A percentile compares a stretch with the other conserved stretches of the same genome.
These are phyloP conservation scores for Setipinna tenuifilis DNA, from an alignment of 2,797 vertebrate species.

Conservation along the genomic window DNA sequence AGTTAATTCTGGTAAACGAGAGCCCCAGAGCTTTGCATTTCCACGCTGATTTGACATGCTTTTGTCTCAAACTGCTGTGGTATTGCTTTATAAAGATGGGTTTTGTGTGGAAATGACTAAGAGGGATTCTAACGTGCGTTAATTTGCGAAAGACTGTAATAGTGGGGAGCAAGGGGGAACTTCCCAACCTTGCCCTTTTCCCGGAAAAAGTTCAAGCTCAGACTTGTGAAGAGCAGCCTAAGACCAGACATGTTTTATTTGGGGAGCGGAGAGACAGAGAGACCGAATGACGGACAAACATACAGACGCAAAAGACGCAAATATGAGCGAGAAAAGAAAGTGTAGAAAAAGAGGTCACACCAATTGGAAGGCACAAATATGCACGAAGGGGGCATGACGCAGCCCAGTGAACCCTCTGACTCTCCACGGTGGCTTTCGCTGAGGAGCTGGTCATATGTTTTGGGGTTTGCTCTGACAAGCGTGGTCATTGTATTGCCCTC, in stretches of 20 bases:
- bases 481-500: slow-evolving; percentile 40
- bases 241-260: slow-evolving; percentile 30
- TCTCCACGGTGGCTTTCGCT: neutral
- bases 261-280: neutral
- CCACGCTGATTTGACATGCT: neutral
- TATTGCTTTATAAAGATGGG: neutral
- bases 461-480: slow-evolving; percentile 34
- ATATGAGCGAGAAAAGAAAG: neutral
- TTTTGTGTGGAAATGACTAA: neutral
- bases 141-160: neutral
- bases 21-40: neutral
- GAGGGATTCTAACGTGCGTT: neutral
- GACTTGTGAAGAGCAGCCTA: neutral
- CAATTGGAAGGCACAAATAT: neutral
- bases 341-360: neutral
- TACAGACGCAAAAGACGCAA: neutral
- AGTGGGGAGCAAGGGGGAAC: neutral
- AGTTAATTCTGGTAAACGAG: neutral
- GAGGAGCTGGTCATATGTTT: slow-evolving; percentile 32
- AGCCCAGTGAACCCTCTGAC: neutral
- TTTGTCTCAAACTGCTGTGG: neutral
- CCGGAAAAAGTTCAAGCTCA: slow-evolving; percentile 6
- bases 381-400: neutral
- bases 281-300: neutral
- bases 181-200: slow-evolving; percentile 16